Conservation (phyloP, 2,113 vertebrate species). For the Gymnorhina tibicen region DNA sequence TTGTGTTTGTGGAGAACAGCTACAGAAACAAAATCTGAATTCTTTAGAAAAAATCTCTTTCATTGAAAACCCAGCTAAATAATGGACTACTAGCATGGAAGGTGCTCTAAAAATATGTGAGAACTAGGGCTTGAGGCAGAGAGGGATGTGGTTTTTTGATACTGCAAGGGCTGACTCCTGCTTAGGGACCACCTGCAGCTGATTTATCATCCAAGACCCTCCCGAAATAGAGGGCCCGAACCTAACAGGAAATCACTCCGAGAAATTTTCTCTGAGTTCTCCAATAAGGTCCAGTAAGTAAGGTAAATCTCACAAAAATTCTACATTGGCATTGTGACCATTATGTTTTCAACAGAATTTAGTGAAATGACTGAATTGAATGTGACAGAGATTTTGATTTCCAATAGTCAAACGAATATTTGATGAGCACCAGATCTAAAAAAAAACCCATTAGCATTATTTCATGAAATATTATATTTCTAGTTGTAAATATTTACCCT, state of each 20-base stretch:
- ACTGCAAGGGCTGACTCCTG: neutral
- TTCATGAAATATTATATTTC: neutral
- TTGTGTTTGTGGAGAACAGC: neutral
- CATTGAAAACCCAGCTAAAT: neutral
- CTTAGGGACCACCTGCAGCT: neutral
- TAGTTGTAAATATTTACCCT: neutral
- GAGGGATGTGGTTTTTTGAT: neutral
- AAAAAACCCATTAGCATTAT: neutral
- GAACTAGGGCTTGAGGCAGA: neutral
- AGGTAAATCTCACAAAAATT: neutral
- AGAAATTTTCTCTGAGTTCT: neutral
- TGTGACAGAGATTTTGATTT: neutral
- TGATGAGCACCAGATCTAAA: neutral
- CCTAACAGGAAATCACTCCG: neutral
- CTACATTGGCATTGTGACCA: accelerated
- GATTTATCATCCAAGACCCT: neutral
- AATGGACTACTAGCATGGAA: neutral
- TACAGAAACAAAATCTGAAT: neutral
- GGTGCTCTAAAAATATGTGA: neutral
- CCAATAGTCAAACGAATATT: neutral
- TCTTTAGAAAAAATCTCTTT: neutral
- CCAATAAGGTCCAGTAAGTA: neutral
- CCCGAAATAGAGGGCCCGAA: neutral
- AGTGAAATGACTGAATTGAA: neutral
- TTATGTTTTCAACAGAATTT: neutral